phyloP scores from a whole-genome alignment of 2,113 vertebrate species.

The Herpailurus yagouaroundi region DNA sequence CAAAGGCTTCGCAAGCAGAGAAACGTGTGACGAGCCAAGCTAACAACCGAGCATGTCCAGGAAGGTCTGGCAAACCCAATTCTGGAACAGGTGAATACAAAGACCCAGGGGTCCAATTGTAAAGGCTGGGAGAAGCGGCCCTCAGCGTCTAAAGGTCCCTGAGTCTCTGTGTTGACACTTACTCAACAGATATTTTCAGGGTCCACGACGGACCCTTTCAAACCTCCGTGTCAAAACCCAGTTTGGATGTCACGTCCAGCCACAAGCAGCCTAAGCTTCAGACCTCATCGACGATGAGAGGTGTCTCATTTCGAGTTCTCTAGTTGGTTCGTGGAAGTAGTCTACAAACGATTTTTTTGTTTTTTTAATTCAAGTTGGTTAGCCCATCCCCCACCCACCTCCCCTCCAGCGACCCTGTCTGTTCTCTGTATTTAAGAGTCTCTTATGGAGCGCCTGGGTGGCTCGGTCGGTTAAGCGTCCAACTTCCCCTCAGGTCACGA shows the following conservation, averaged over 20 bases:
- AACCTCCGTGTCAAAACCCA: neutral
- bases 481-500: fast-evolving
- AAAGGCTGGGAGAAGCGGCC: neutral
- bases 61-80: neutral
- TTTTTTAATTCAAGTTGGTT: no score
- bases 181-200: neutral
- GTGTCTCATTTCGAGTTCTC: neutral
- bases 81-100: neutral
- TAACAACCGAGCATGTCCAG: neutral
- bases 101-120: neutral
- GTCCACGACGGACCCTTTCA: neutral
- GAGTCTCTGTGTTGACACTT: neutral
- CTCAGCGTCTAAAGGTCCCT: neutral
- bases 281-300: neutral
- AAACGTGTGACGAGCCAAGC: neutral
- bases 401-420: no score
- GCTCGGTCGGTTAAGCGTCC: no score
- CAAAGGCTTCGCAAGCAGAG: neutral
- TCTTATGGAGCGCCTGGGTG: no score
- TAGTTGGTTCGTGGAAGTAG: neutral
- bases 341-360: neutral
- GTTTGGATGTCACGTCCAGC: neutral
- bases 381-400: no score
- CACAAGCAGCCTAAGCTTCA: neutral
- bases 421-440: no score